These are phyloP conservation scores for Buteo buteo DNA, from an alignment of 2,113 vertebrate species.

Conservation along the genomic window DNA sequence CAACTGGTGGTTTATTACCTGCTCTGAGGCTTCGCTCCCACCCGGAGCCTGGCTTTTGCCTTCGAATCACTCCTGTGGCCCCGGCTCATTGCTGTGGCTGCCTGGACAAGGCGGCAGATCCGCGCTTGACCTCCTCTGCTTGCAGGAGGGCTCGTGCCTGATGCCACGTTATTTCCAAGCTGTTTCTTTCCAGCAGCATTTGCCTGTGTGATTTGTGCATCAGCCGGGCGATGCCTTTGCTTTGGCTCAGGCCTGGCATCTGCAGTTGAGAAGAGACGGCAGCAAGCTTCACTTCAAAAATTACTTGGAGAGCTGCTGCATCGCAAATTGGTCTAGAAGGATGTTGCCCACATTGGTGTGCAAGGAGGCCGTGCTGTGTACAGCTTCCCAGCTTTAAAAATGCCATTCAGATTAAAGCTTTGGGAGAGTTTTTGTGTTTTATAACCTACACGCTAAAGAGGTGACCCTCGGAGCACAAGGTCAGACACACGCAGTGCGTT, in stretches of 20 bases:
- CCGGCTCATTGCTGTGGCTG: background rate
- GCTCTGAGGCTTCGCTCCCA: background rate
- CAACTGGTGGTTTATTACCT: background rate
- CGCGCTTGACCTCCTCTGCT: background rate
- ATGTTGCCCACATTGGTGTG: background rate
- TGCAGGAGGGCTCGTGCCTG: background rate
- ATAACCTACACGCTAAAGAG: background rate
- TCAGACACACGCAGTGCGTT: rapidly evolving
- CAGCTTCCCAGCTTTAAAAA: background rate
- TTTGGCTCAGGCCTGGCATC: background rate
- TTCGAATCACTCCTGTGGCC: rapidly evolving
- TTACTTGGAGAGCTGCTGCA: background rate
- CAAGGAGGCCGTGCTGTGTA: no score
- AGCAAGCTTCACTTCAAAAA: background rate
- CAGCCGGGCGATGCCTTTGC: no score
- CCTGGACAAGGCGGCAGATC: background rate
- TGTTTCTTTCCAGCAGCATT: background rate
- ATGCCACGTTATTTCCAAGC: background rate
- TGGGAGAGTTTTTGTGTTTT: background rate
- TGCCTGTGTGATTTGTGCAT: background rate
- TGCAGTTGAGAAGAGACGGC: background rate
- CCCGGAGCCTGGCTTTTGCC: background rate
- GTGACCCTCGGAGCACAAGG: background rate
- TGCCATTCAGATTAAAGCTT: background rate
- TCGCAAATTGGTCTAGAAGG: no score